Conservation (phyloP, 2,888 invertebrate genomes). For the Caenorhabditis wallacei region DNA sequence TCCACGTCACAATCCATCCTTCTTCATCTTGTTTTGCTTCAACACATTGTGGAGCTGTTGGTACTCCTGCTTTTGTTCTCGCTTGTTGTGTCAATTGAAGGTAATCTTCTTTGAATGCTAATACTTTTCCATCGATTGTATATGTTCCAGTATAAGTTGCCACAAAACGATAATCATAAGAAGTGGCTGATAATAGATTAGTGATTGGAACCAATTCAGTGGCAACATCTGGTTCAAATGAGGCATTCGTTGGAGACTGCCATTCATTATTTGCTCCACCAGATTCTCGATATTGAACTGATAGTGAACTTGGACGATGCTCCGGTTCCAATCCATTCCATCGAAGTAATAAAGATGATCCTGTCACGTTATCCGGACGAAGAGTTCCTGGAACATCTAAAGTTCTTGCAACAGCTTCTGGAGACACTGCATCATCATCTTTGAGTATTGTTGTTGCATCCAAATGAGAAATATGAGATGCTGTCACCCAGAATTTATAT, state of each 20-base stretch:
- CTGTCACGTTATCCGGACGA: constrained; percentile 80
- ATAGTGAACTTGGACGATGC: constrained; percentile 72
- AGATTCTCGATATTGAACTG: constrained; percentile 78
- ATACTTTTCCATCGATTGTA: constrained; percentile 66
- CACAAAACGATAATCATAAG: constrained; percentile 82
- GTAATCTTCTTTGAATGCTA: constrained; percentile 76
- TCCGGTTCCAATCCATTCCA: constrained; percentile 81
- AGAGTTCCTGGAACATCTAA: constrained; percentile 81
- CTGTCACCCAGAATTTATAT: constrained; percentile 82
- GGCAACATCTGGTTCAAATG: constrained; percentile 74
- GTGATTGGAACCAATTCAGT: constrained; percentile 56
- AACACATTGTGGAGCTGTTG: constrained; percentile 78
- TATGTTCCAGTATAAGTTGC: constrained; percentile 77
- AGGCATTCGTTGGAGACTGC: constrained; percentile 77
- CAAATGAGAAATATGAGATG: constrained; percentile 80
- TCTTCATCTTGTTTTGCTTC: constrained; percentile 73
- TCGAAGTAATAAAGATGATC: constrained; percentile 76
- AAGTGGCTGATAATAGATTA: constrained; percentile 77
- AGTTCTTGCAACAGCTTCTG: constrained; percentile 76
- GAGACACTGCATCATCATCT: constrained; percentile 80
- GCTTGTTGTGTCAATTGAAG: constrained; percentile 79
- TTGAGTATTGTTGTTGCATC: constrained; percentile 76
- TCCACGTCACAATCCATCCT: constrained; percentile 82
- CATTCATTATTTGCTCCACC: constrained; percentile 74
- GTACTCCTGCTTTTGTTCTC: constrained; percentile 82